Evolutionary conservation across 2,888 invertebrate genomes (phyloP).

Genomic region (Margaritifera margaritifera): DNA sequence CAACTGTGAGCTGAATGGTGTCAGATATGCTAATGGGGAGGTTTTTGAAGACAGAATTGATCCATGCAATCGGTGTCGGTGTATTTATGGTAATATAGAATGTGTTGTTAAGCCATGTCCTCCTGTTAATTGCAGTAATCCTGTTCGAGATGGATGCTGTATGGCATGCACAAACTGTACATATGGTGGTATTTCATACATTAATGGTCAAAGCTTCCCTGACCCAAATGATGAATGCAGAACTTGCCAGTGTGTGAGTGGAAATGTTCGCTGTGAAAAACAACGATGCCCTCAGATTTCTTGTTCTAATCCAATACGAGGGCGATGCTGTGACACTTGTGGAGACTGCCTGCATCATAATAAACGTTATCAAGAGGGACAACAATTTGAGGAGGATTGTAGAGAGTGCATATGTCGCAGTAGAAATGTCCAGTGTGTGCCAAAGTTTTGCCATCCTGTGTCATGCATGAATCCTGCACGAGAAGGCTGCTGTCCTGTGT

Average conservation of each 20-base stretch:
- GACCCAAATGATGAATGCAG: constrained; percentile 38
- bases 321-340: constrained; percentile 48
- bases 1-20: constrained; percentile 50
- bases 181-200: constrained; percentile 30
- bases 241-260: constrained; percentile 52
- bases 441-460: constrained; percentile 40
- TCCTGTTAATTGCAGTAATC: constrained; percentile 36
- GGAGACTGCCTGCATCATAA: constrained; percentile 51
- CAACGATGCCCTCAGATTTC: constrained; percentile 34
- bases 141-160: constrained; percentile 46
- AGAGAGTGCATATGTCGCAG: constrained; percentile 50
- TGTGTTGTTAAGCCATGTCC: constrained; percentile 46
- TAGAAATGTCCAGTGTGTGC: constrained; percentile 43
- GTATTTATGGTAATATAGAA: constrained; percentile 45
- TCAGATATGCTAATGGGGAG: constrained; percentile 33
- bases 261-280: constrained; percentile 43
- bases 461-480: constrained; percentile 48
- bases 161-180: constrained; percentile 37
- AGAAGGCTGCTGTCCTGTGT: constrained; percentile 52
- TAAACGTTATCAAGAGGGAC: constrained; percentile 35
- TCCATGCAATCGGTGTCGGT: constrained; percentile 53
- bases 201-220: constrained; percentile 33
- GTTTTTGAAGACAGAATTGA: constrained; percentile 24
- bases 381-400: constrained; percentile 41
- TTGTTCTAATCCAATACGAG: constrained; percentile 41